Base-by-base conservation (phyloP, 2,113 vertebrate genomes). In the Apus apus region DNA sequence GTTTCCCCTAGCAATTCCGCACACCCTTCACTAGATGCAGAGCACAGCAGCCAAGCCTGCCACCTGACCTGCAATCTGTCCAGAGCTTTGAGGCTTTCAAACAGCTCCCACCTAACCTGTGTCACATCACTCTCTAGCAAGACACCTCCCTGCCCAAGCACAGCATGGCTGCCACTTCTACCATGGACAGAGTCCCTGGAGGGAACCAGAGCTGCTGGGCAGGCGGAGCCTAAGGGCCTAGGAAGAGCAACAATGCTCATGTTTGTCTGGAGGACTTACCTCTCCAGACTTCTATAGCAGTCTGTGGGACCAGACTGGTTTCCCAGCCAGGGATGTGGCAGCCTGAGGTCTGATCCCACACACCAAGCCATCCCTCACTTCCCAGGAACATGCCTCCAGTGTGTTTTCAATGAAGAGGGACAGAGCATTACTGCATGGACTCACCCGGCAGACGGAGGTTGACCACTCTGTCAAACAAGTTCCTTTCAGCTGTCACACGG, bases 391-490 rank as follows among this genome's bases (percentile, higher is more conserved):
- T 1, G 3, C 8, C 62, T 53, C 78, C 66, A 58, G 70, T 40
- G 25, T 0, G 13, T 65, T 62, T 60, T 61, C 64, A 74, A 22
- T 0, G 0, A 46, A 79, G 32, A 75, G 32, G 53, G 73, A 64
- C 57, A 54, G 25, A 23, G 17, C 36, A 54, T 16, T 19, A 40
- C 46, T 5, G 29, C 11, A 21, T 0, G 26, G 88, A 74, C 96
- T 92, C 73, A 97, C 96, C 96, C 7, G 99, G 99, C 58, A 99
- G 98, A 46, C 98, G 98, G 73, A 99, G 98, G 93, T 98, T 99
- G 94, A 99, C 99, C 84, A 99, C 98, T 45, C 99, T 98, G 93
- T 99, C 99, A 94, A 99, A 99, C 61, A 99, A 98, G 93, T 99
- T 99, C 96, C 98, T 98, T 92, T 99, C 98, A 15, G 99, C 98